phyloP scores from a whole-genome alignment of 2,797 vertebrate species.

The Enteromius unitaeniatus region DNA sequence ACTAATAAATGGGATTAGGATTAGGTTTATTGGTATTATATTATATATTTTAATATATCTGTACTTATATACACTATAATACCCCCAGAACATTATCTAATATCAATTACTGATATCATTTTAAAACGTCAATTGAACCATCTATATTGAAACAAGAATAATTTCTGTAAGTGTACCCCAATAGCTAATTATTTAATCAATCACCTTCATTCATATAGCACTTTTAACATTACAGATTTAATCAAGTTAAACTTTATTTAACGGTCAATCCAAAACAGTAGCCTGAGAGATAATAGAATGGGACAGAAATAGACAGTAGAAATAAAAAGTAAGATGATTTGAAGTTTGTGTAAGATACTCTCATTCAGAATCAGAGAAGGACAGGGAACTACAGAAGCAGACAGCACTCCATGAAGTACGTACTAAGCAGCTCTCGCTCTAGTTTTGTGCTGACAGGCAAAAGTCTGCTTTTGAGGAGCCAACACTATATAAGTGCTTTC shows the following conservation, averaged over 20 bases:
- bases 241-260: neutral
- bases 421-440: neutral
- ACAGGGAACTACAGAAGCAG: neutral
- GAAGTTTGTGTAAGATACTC: neutral
- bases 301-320: neutral
- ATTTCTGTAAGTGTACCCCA: neutral
- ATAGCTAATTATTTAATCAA: neutral
- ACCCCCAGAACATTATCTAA: neutral
- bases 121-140: neutral
- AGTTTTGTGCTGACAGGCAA: conserved; percentile 35
- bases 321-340: neutral
- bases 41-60: too few species aligned
- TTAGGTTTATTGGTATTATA: too few species aligned
- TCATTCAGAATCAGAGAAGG: neutral
- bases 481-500: conserved; percentile 15
- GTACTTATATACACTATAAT: neutral
- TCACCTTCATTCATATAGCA: too few species aligned
- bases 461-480: conserved; percentile 26
- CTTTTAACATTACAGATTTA: too few species aligned
- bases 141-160: neutral
- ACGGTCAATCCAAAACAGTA: neutral
- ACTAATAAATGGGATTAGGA: too few species aligned
- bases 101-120: neutral
- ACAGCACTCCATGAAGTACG: conserved; percentile 8
- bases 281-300: neutral